Evolutionary conservation across 1,140 invertebrate species (phyloP), one percentile per base, ranked within the genome.

Genomic region (Arctopsyche grandis): DNA sequence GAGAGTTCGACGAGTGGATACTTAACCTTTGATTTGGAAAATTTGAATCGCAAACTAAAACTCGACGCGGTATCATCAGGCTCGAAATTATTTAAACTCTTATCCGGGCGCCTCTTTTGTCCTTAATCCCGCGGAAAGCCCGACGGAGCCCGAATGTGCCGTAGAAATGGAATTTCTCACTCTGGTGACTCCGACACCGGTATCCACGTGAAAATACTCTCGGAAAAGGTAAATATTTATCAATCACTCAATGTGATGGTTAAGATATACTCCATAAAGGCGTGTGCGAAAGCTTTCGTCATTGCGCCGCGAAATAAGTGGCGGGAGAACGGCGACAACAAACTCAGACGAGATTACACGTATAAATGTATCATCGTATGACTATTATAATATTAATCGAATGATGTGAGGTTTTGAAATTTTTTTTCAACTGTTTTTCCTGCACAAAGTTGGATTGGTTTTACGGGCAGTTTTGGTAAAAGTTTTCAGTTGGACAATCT

Each of bases 41-140:
- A 71, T 71, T 71, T 46, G 46, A 71, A 71, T 71, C 38, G 24
- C 69, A 46, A 46, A 38, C 29, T 46, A 21, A 71, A 71, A 46
- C 38, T 71, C 29, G 1, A 24, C n/a, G 29, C 5, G 38, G 29
- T 12, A 66, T 66, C 14, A 26, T 52, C n/a, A 26, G 19, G 16
- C 69, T 24, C 14, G 1, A 46, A 19, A 71, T 71, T 71, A 46
- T 71, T 71, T 71, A 71, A 71, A 16, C 69, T 46, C 69, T 71
- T 38, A 69, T 71, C 69, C 29, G 1, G 69, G 38, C 5, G 26
- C 4, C 14, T 29, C 66, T 71, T 46, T 71, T 21, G 60, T 21
- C 3, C 12, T 10, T 66, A 21, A 60, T 66, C 60, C 60, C 10
- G 19, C 19, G 60, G 16, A 60, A 60, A 60, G 56, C 56, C 56